Evolutionary conservation across 1,140 invertebrate genomes (phyloP).

Genomic region (Sinella curviseta): DNA sequence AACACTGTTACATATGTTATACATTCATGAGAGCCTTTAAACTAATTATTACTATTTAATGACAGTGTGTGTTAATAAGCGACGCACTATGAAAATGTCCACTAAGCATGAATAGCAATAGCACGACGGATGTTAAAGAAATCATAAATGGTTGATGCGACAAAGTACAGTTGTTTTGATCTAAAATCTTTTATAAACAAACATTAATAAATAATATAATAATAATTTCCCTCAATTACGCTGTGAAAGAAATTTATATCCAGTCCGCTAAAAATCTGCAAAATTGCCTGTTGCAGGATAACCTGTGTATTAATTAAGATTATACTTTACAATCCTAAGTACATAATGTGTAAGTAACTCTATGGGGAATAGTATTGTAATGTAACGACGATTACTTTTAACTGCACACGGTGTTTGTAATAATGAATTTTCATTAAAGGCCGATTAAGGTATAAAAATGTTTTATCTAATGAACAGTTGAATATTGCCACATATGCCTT

Average conservation of each 20-base stretch:
- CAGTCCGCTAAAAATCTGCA: conserved; percentile 17
- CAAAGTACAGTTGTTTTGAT: neutral
- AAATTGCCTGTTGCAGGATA: conserved; percentile 2
- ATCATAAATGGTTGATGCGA: too few species aligned
- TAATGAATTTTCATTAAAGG: conserved; percentile 6
- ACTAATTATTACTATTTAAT: too few species aligned
- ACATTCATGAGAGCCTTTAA: too few species aligned
- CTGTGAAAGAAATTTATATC: conserved; percentile 2
- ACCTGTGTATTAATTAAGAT: conserved; percentile 18
- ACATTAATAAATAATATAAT: neutral
- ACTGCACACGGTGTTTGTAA: conserved; percentile 23
- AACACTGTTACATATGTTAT: too few species aligned
- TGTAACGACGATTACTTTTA: conserved; percentile 19
- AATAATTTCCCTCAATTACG: neutral
- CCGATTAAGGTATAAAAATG: neutral
- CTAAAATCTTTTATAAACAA: neutral
- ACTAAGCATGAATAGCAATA: too few species aligned
- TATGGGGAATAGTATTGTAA: neutral
- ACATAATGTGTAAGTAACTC: neutral
- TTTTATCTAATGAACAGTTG: neutral
- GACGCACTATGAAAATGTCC: too few species aligned
- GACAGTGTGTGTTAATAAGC: too few species aligned
- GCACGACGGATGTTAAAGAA: too few species aligned
- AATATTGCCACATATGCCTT: too few species aligned
- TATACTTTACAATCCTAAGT: neutral